Base-by-base conservation (phyloP, 2,113 vertebrate species). In the Anarrhichthys ocellatus region DNA sequence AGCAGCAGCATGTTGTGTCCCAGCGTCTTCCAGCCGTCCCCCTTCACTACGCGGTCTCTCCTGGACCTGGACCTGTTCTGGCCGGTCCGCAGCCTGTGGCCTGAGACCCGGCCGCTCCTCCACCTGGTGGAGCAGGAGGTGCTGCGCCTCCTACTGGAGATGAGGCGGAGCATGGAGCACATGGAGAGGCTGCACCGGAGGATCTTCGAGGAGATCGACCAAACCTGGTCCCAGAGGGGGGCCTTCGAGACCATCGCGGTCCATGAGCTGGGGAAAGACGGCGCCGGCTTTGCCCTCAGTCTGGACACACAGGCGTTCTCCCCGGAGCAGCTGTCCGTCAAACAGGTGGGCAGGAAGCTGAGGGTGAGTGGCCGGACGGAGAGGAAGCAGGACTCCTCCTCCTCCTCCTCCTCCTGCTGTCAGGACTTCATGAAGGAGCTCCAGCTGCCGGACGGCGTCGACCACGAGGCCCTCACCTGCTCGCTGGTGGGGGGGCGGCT, bases 371-470 rank as follows among this genome's bases (percentile, higher is more conserved):
- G 95, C 18, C 90, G 78, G 67, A 92, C 92, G 0, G 95, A 96
- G 89, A 95, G 92, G 79, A 95, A 94, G 83, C 89, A 92, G 84
- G 95, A 95, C 0, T 95, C 81, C 90, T 94, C 94, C 0, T 93
- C 91, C 92, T 94, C 91, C 0, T 95, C 81, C 91, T 94, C 94
- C 0, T 94, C 90, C 92, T 80, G 79, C 69, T 89, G 91, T 56
- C 91, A 95, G 76, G 94, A 96, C 93, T 96, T 96, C 91, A 88
- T 92, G 66, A 95, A 96, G 87, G 95, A 95, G 92, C 89, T 96
- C 9, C 79, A 95, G 59, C 94, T 96, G 67, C 95, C 95, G 0
- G 84, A 92, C 1, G 93, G 89, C 10, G 92, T 96, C 0, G 79
- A 87, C 32, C 89, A 94, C 0, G 93, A 94, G 56, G 6, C 84